Conservation (phyloP, 2,797 vertebrate species). For the Anniella stebbinsi region DNA sequence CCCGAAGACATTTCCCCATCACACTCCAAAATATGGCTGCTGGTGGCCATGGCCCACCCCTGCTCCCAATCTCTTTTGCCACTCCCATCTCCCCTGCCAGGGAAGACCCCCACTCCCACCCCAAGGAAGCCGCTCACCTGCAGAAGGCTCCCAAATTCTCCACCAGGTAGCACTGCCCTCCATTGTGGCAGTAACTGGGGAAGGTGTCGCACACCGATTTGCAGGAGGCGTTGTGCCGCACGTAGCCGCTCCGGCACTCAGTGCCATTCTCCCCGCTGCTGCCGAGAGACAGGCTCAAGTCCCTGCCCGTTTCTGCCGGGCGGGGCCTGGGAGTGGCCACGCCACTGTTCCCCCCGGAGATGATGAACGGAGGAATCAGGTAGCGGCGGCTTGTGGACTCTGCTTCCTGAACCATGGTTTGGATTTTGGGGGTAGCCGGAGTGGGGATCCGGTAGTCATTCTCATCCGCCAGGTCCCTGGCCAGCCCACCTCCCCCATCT, state of each 20-base stretch:
- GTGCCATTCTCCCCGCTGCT: slow-evolving; percentile 75
- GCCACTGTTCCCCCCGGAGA: slow-evolving; percentile 58
- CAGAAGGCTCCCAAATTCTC: slow-evolving; percentile 92
- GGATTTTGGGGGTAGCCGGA: slow-evolving; percentile 69
- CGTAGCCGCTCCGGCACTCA: slow-evolving; percentile 86
- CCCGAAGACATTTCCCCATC: neutral
- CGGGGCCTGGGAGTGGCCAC: slow-evolving; percentile 59
- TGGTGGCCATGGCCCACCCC: neutral
- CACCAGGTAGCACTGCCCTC: slow-evolving; percentile 95
- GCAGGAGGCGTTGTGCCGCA: slow-evolving; percentile 89
- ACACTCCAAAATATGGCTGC: neutral
- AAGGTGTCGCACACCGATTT: slow-evolving; percentile 89
- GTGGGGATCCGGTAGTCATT: slow-evolving; percentile 76
- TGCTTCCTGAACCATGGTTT: slow-evolving; percentile 61
- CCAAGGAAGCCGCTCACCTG: slow-evolving; percentile 81
- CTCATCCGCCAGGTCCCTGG: slow-evolving; percentile 80
- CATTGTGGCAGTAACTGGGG: slow-evolving; percentile 95
- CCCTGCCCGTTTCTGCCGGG: slow-evolving; percentile 61
- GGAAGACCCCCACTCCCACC: neutral
- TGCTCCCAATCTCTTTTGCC: no score
- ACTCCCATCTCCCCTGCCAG: neutral
- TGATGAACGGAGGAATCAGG: slow-evolving; percentile 48
- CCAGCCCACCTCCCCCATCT: slow-evolving; percentile 79
- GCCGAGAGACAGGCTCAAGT: slow-evolving; percentile 53
- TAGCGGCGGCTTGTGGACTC: slow-evolving; percentile 66